Base-by-base conservation (phyloP, 2,888 invertebrate genomes). In the Drosophila histrio region DNA sequence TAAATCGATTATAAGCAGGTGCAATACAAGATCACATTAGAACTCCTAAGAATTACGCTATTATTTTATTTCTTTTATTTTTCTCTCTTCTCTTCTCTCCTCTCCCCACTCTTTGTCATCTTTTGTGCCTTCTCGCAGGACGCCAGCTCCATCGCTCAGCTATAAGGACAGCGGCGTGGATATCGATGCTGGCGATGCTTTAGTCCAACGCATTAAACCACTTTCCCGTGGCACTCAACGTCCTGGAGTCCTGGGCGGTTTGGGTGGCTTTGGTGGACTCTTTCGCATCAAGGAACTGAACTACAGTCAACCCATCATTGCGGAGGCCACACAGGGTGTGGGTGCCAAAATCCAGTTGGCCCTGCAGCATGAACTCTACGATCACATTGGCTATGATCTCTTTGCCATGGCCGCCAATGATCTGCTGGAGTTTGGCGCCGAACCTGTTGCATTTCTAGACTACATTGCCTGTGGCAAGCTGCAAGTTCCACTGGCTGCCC, bases 381-480 rank as follows among this genome's bases (percentile, higher is more conserved):
- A 95, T 83, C 95, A 96, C 0, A 94, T 99, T 56, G 99, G 99
- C 0, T 96, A 97, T 80, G 99, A 99, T 92, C 93, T 99, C 28
- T 98, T 99, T 2, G 99, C 99, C 3, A 98, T 99, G 98, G 98
- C 98, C 89, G 98, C 97, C 43, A 99, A 99, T 92, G 98, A 99
- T 91, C 95, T 99, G 52, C 92, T 99, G 47, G 98, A 98, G 77
- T 96, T 98, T 68, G 99, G 98, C 41, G 99, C 98, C 0, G 97
- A 98, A 86, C 98, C 99, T 0, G 93, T 99, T 75, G 98, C 97
- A 80, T 99, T 99, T 92, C 93, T 99, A 15, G 99, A 99, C 93
- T 99, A 99, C 91, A 98, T 97, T 92, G 98, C 99, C 19, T 97
- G 97, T 89, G 98, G 98, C 0, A 93, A 94, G 53, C 93, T 99